A percentile compares a stretch with the other conserved stretches of the same genome.
These are phyloP conservation scores for Gobio occitaniae DNA, from an alignment of 2,797 vertebrate species.

Conservation along the genomic window DNA sequence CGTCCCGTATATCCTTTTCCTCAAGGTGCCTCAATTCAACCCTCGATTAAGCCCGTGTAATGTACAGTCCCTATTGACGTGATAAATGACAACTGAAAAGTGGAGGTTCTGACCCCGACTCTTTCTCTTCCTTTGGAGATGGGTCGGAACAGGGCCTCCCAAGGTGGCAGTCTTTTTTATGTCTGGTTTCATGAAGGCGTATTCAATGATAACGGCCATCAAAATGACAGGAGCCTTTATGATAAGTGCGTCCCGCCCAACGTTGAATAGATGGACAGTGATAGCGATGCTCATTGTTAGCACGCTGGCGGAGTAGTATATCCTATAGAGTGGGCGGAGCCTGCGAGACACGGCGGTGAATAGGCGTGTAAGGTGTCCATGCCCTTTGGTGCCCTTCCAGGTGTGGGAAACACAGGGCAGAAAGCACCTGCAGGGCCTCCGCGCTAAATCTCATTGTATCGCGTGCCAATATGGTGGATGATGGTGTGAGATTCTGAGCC, in stretches of 20 bases:
- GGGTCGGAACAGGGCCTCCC: slow-evolving; percentile 53
- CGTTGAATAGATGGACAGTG: slow-evolving; percentile 78
- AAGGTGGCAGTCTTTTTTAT: slow-evolving; percentile 57
- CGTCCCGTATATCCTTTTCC: slow-evolving; percentile 31
- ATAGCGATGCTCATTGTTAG: slow-evolving; percentile 79
- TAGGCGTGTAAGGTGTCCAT: slow-evolving; percentile 79
- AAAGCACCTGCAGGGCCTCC: slow-evolving; percentile 75
- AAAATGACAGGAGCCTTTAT: slow-evolving; percentile 80
- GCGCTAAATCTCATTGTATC: slow-evolving; percentile 69
- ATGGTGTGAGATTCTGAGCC: slow-evolving; percentile 66
- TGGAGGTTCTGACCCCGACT: slow-evolving; percentile 54
- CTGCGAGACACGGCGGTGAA: slow-evolving; percentile 71
- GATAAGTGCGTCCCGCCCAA: slow-evolving; percentile 74
- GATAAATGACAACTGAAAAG: slow-evolving; percentile 55
- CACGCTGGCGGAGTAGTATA: slow-evolving; percentile 68
- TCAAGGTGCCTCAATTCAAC: slow-evolving; percentile 39
- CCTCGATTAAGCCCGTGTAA: slow-evolving; percentile 35
- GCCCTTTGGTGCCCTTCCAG: slow-evolving; percentile 76
- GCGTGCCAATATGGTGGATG: slow-evolving; percentile 71
- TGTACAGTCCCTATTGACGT: slow-evolving; percentile 46
- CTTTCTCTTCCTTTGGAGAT: slow-evolving; percentile 47
- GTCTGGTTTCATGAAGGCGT: slow-evolving; percentile 59
- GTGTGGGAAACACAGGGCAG: slow-evolving; percentile 76
- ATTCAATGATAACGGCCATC: slow-evolving; percentile 75
- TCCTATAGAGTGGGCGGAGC: slow-evolving; percentile 77